Conservation (phyloP, 2,888 invertebrate genomes). For the Chymomyza caudatula region DNA sequence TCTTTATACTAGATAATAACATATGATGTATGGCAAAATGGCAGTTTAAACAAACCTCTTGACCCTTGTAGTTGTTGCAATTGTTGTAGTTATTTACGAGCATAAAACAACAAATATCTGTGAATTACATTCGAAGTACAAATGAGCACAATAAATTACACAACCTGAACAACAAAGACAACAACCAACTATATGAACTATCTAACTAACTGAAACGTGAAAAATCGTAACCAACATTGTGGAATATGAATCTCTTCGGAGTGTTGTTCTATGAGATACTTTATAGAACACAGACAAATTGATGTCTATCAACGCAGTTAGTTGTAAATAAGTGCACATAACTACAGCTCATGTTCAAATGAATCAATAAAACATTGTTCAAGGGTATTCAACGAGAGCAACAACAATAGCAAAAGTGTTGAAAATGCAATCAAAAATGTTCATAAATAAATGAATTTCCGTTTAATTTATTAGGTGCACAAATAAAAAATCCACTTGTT, state of each 20-base stretch:
- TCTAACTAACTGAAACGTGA: not conserved
- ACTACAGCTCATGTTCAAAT: constrained; percentile 11
- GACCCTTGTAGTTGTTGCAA: not conserved
- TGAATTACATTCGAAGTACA: constrained; percentile 40
- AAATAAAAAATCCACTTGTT: constrained; percentile 4
- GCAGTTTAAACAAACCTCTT: not conserved
- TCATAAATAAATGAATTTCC: no score
- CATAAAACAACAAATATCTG: constrained; percentile 22
- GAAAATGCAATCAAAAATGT: no score
- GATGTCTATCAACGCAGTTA: constrained; percentile 14
- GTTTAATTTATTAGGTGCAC: not conserved
- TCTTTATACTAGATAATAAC: not conserved
- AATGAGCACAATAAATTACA: constrained; percentile 64
- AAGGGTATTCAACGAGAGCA: not conserved
- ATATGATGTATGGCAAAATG: not conserved
- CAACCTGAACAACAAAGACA: constrained; percentile 18
- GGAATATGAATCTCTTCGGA: not conserved
- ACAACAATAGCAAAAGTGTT: not conserved
- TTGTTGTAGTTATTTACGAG: not conserved
- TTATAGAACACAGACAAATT: constrained; percentile 14
- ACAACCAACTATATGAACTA: not conserved
- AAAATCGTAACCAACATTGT: not conserved
- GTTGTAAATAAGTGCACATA: constrained; percentile 20
- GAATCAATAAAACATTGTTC: constrained; percentile 17
- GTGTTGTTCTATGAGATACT: constrained; percentile 2